phyloP scores from a whole-genome alignment of 2,113 vertebrate genomes.

The Etia nguti region DNA sequence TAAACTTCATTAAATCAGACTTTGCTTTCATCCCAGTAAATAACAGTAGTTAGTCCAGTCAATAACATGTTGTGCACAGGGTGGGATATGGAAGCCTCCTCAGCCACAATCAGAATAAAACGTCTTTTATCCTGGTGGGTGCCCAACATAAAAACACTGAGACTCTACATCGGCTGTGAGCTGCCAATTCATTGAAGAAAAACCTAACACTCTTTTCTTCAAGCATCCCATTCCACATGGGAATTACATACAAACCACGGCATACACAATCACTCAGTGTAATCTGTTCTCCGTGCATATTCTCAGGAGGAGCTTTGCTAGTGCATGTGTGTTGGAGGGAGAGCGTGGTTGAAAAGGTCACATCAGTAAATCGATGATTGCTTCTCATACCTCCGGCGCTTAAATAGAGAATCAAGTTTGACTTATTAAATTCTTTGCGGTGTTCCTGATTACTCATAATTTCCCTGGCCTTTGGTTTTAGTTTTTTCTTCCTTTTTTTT shows the following conservation, averaged over 20 bases:
- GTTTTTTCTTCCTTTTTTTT: neutral
- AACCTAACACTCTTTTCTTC: neutral
- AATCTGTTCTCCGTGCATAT: conserved; percentile 37
- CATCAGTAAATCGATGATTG: conserved; percentile 46
- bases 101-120: neutral
- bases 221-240: neutral
- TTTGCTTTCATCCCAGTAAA: neutral
- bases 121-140: neutral
- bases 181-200: neutral
- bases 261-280: neutral
- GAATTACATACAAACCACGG: neutral
- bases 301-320: conserved; percentile 10
- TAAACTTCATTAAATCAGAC: neutral
- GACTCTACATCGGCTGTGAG: neutral
- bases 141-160: neutral
- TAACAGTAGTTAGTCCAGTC: neutral
- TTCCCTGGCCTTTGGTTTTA: conserved; percentile 4
- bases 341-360: conserved; percentile 51
- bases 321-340: neutral
- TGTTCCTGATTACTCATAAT: conserved; percentile 6
- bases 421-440: conserved; percentile 36
- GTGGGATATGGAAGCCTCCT: neutral
- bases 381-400: conserved; percentile 15
- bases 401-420: neutral
- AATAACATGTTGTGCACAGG: neutral